Evolutionary conservation across 2,797 vertebrate species (phyloP).

Genomic region (Cottoperca gobio): DNA sequence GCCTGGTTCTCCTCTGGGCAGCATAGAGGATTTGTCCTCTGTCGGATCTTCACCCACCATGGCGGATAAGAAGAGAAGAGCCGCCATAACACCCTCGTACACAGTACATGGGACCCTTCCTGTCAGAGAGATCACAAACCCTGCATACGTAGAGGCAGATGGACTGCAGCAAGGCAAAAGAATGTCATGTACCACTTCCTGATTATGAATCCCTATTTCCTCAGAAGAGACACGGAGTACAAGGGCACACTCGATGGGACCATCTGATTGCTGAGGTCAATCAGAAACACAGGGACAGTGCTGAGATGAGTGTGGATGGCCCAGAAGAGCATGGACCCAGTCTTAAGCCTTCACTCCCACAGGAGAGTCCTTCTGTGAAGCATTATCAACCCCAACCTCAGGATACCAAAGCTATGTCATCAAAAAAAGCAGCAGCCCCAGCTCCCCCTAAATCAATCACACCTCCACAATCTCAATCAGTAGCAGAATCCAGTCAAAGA

Average conservation of each 20-base stretch:
- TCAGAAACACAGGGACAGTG: constrained; percentile 71
- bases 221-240: constrained; percentile 84
- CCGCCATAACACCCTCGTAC: constrained; percentile 55
- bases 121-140: constrained; percentile 60
- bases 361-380: constrained; percentile 43
- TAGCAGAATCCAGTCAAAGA: constrained; percentile 38
- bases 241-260: constrained; percentile 82
- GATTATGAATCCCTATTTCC: constrained; percentile 84
- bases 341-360: constrained; percentile 19
- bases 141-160: constrained; percentile 57
- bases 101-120: not conserved
- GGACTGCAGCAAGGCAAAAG: constrained; percentile 43
- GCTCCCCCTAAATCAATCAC: constrained; percentile 63
- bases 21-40: constrained; percentile 68
- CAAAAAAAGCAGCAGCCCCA: constrained; percentile 63
- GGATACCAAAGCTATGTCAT: constrained; percentile 50
- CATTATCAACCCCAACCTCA: constrained; percentile 35
- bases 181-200: constrained; percentile 78
- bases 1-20: constrained; percentile 57
- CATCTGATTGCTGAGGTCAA: constrained; percentile 85
- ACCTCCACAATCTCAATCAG: constrained; percentile 24
- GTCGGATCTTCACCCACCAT: constrained; percentile 60
- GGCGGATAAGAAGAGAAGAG: constrained; percentile 70
- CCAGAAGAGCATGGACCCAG: constrained; percentile 51
- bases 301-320: constrained; percentile 84